A percentile compares a stretch with the other conserved stretches of the same genome.
Evolutionary conservation across 1,140 invertebrate genomes (phyloP).

Genomic region (Homarus americanus): DNA sequence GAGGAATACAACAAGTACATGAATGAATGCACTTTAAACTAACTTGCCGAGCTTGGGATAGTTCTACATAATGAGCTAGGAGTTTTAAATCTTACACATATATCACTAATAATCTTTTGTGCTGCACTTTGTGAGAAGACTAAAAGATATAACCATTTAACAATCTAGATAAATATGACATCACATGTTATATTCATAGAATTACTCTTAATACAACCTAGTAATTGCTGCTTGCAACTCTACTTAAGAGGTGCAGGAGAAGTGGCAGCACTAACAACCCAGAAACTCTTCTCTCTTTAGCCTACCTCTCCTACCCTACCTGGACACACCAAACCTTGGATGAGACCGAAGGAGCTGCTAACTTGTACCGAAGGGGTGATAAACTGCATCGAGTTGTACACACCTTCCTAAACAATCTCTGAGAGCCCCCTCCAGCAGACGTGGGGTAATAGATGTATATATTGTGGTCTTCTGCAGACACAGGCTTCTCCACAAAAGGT

Average conservation of each 20-base stretch:
- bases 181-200: background rate
- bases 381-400: conserved; percentile 17
- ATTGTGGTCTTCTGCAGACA: conserved; percentile 99
- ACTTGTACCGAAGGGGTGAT: conserved; percentile 1
- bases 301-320: conserved; percentile 25
- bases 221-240: background rate
- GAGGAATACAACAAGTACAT: too few relatives aligned
- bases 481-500: conserved; percentile 99
- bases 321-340: conserved; percentile 15
- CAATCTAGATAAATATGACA: background rate
- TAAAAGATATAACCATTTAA: background rate
- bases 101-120: background rate
- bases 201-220: background rate
- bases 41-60: too few relatives aligned
- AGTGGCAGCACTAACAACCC: conserved; percentile 2
- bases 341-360: conserved; percentile 4
- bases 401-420: conserved; percentile 75
- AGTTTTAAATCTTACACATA: too few relatives aligned
- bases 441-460: conserved; percentile 99
- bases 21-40: too few relatives aligned
- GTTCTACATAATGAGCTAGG: too few relatives aligned
- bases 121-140: background rate
- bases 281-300: background rate
- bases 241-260: background rate
- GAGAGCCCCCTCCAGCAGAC: conserved; percentile 88